A percentile compares a stretch with the other conserved stretches of the same genome.
Evolutionary conservation across 2,797 vertebrate genomes (phyloP).

Genomic region (Crenuchus spilurus): DNA sequence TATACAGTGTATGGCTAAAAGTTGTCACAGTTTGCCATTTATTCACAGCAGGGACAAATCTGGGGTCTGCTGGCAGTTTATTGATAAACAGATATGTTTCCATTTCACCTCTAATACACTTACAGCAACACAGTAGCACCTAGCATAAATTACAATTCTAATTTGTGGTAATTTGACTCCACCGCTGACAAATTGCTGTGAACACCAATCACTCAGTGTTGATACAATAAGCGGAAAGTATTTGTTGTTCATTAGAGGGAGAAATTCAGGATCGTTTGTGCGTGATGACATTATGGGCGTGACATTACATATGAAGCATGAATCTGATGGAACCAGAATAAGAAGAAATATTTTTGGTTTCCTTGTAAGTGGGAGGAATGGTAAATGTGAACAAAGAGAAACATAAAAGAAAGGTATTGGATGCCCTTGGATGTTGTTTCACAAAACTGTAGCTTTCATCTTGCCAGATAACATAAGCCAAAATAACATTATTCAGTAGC

Average conservation of each 20-base stretch:
- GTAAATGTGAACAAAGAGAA: too few species aligned
- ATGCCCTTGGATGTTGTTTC: too few species aligned
- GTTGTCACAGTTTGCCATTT: conserved; percentile 21
- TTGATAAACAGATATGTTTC: conserved; percentile 38
- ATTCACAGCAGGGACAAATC: conserved; percentile 10
- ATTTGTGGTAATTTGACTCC: conserved; percentile 50
- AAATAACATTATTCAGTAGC: too few species aligned
- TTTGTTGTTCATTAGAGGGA: conserved; percentile 19
- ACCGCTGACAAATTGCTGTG: conserved; percentile 41
- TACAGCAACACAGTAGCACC: conserved; percentile 31
- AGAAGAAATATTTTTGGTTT: too few species aligned
- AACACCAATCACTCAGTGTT: conserved; percentile 41
- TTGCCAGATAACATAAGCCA: too few species aligned
- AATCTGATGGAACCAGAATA: too few species aligned
- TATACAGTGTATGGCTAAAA: background rate
- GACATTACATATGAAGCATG: background rate
- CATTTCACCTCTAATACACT: conserved; percentile 35
- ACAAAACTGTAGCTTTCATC: too few species aligned
- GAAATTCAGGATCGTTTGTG: conserved; percentile 15
- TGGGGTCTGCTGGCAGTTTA: conserved; percentile 11
- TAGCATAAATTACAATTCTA: conserved; percentile 46
- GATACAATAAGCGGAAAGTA: conserved; percentile 30
- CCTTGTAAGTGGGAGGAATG: too few species aligned
- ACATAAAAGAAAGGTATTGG: too few species aligned
- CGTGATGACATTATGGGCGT: conserved; percentile 1